Base-by-base conservation (phyloP, 2,888 invertebrate genomes). In the Acanthosepion esculentum region DNA sequence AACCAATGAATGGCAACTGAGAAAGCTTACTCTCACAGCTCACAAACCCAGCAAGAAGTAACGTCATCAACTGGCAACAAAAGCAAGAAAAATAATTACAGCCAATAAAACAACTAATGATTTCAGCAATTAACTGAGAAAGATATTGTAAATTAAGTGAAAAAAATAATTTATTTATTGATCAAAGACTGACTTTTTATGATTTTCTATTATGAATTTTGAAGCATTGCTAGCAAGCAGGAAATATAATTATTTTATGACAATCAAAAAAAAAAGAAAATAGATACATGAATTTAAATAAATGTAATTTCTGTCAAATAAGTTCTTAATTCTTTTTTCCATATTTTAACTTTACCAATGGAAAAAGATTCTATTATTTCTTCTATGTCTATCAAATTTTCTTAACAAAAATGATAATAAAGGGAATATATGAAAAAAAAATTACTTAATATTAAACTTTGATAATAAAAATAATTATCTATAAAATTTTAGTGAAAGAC, bases 1-100 rank as follows among this genome's bases (percentile, higher is more conserved):
- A 78, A 78, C 78, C n/a, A 78, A 78, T 78, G 78, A 78, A 78
- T 78, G 78, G 78, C 78, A 78, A 78, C 78, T n/a, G 78, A 78
- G 78, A 78, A 78, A 78, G 78, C 78, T 78, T 29, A 78, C 78
- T 78, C n/a, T 78, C n/a, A 78, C 78, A 78, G 78, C 78, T 78
- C 78, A 78, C n/a, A 78, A 78, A 78, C 23, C n/a, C n/a, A 78
- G 78, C 78, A 78, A 78, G n/a, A 78, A 78, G 78, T 78, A 78
- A 78, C 78, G n/a, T 78, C 78, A 78, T 78, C 78, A 78, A 78
- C 78, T 78, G 78, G 78, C 78, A n/a, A 78, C n/a, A 78, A 59
- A 78, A 78, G n/a, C 78, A 78, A n/a, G n/a, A 78, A 78, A 78
- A n/a, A 78, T 78, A 12, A 78, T 78, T 78, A 78, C n/a, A 78